Base-by-base conservation (phyloP, 2,888 invertebrate species). In the Xestoiulus laeticollis region DNA sequence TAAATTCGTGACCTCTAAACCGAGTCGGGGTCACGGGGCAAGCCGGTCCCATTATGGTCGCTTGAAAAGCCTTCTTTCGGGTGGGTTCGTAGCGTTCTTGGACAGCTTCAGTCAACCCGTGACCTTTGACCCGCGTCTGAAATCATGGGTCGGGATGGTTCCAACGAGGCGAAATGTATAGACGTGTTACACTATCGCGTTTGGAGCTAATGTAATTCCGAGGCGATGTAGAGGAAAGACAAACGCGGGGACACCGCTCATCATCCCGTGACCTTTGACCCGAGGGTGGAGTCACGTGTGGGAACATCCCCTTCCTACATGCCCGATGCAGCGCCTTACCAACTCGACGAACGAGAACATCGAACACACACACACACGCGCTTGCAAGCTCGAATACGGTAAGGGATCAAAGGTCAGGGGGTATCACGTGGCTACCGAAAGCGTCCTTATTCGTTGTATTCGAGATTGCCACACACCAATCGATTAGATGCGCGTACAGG, bases 401-500 rank as follows among this genome's bases (percentile, higher is more conserved):
- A 26, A 26, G 68, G 6, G 68, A 26, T 68, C 10, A 68, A 68
- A 68, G 68, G 26, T 22, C 48, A 48, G 19, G 53, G 10, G 8
- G 26, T 68, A 68, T 68, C 68, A 68, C 68, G 26, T 68, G 22
- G 59, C 19, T 19, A 19, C 19, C 53, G 53, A 53, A 59, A n/a
- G 59, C 68, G 68, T 68, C 68, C 68, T n/a, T 10, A 6, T 68
- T 68, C 68, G 68, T 68, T 68, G 68, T 68, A 68, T 68, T 68
- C 68, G 68, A 26, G 68, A 68, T 68, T 68, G 68, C 68, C n/a
- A 5, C 6, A 68, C 68, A 68, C 68, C 68, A 26, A 68, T 68
- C 22, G 68, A 68, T 68, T 68, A 68, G 68, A 68, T 68, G 68
- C 26, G n/a, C 68, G 6, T 68, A 68, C 6, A 38, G 38, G 38